A percentile compares a stretch with the other conserved stretches of the same genome.
These are phyloP conservation scores for Dendronephthya gigantea DNA, from an alignment of 64 coral and sea anemone species.

Conservation along the genomic window DNA sequence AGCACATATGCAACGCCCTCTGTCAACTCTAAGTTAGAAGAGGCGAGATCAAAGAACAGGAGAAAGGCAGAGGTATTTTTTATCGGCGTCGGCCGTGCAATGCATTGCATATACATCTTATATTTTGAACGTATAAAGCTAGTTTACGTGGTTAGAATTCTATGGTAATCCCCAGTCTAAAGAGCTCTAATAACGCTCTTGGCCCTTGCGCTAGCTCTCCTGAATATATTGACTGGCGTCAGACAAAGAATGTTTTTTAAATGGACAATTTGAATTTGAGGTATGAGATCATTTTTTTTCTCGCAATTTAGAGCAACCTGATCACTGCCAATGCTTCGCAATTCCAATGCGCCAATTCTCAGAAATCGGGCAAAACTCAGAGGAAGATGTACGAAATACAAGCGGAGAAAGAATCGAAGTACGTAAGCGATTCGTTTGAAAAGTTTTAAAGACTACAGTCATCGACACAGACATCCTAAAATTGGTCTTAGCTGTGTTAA, in stretches of 20 bases:
- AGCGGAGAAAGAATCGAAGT: slow-evolving; percentile 74
- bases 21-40: slow-evolving; percentile 59
- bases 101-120: too few species aligned
- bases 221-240: too few species aligned
- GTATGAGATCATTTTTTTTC: background rate
- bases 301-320: slow-evolving; percentile 44
- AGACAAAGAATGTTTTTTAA: too few species aligned
- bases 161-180: too few species aligned
- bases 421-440: background rate
- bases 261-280: too few species aligned
- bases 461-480: background rate
- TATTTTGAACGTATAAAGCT: too few species aligned
- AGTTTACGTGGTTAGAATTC: too few species aligned
- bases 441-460: too few species aligned
- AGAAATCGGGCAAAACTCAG: slow-evolving; percentile 79
- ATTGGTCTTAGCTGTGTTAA: background rate
- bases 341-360: slow-evolving; percentile 70
- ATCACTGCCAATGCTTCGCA: slow-evolving; percentile 55
- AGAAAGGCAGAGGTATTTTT: slow-evolving; percentile 64
- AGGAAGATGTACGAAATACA: slow-evolving; percentile 61
- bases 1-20: slow-evolving; percentile 66
- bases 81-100: too few species aligned
- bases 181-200: too few species aligned
- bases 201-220: too few species aligned
- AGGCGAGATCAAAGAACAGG: slow-evolving; percentile 63